Evolutionary conservation across 1,140 invertebrate species (phyloP).

Genomic region (Cotesia typhae): DNA sequence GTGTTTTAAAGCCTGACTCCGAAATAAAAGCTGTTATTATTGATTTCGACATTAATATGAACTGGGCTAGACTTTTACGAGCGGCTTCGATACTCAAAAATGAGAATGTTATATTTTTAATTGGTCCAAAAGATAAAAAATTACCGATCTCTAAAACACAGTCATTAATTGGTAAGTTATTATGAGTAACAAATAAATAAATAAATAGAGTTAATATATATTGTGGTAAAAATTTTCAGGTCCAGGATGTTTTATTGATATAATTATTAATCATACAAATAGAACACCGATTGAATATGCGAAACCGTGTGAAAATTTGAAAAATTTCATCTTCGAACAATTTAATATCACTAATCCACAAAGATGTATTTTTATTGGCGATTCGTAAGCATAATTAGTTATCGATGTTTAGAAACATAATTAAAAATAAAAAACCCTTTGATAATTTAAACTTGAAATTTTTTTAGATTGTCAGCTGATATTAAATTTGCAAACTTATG

Average conservation of each 20-base stretch:
- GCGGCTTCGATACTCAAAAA: conserved; percentile 41
- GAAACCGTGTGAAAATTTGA: conserved; percentile 67
- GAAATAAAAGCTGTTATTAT: conserved; percentile 51
- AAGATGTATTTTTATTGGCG: conserved; percentile 72
- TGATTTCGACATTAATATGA: conserved; percentile 47
- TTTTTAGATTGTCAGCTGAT: conserved; percentile 66
- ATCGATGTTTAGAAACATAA: background rate
- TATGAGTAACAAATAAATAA: background rate
- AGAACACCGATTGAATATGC: conserved; percentile 60
- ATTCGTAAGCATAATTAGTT: conserved; percentile 61
- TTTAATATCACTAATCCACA: conserved; percentile 62
- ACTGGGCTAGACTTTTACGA: conserved; percentile 48
- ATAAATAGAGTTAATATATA: conserved; percentile 22
- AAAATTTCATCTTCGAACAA: conserved; percentile 55
- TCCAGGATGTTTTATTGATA: conserved; percentile 61
- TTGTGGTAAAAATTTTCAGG: conserved; percentile 53
- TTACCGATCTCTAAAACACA: conserved; percentile 33
- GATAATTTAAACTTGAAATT: conserved; percentile 6
- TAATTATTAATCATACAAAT: conserved; percentile 60
- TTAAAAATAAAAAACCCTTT: background rate
- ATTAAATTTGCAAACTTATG: conserved; percentile 65
- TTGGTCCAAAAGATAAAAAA: conserved; percentile 43
- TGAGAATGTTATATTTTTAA: conserved; percentile 45
- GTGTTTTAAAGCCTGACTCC: conserved; percentile 33
- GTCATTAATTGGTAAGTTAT: conserved; percentile 18